Conservation (phyloP, 2,888 invertebrate genomes). For the Fragum sueziense region DNA sequence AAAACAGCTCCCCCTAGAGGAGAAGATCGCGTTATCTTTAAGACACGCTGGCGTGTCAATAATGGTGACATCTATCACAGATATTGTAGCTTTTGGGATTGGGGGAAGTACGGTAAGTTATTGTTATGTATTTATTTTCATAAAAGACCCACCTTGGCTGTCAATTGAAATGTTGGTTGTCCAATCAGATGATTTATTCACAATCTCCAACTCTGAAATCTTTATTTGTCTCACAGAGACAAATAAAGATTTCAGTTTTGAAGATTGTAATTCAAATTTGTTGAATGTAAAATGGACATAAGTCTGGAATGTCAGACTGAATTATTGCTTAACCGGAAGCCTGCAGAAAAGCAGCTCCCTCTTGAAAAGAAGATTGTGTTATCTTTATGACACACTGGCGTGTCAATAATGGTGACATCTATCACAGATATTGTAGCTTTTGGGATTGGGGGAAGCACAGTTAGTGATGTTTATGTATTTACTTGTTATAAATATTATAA, state of each 20-base stretch:
- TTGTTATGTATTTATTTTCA: too few species aligned
- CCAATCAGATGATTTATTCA: too few species aligned
- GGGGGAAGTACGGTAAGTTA: conserved; percentile 88
- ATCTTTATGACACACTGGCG: conserved; percentile 87
- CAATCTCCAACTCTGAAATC: too few species aligned
- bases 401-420: conserved; percentile 92
- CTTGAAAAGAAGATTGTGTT: conserved; percentile 65
- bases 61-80: conserved; percentile 91
- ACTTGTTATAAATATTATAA: too few species aligned
- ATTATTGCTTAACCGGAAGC: conserved; percentile 62
- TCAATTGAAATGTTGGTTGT: too few species aligned
- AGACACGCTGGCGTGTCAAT: conserved; percentile 91
- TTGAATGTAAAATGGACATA: too few species aligned
- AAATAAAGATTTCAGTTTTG: too few species aligned
- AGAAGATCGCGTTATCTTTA: conserved; percentile 64
- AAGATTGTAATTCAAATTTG: too few species aligned
- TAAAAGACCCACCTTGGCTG: too few species aligned
- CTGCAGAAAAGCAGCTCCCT: conserved; percentile 56
- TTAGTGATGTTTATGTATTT: too few species aligned
- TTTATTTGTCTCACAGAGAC: too few species aligned
- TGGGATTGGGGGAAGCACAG: conserved; percentile 90
- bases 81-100: conserved; percentile 90
- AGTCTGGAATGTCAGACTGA: too few species aligned
- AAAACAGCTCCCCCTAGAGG: conserved; percentile 56
- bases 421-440: conserved; percentile 92